These are phyloP conservation scores for Cydia strobilella DNA, from an alignment of 1,140 invertebrate species.

Conservation along the genomic window DNA sequence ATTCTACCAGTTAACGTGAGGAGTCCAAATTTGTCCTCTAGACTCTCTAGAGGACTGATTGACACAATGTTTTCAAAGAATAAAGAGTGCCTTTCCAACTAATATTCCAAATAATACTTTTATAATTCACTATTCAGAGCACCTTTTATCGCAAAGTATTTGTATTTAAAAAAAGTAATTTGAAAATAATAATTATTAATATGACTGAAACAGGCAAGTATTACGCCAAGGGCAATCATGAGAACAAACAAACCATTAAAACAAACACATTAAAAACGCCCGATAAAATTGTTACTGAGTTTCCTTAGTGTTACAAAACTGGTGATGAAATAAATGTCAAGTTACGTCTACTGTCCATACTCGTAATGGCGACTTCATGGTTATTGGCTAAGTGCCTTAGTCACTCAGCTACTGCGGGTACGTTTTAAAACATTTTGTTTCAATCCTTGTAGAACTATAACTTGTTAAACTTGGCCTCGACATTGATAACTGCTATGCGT, in stretches of 20 bases:
- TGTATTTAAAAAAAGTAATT: no score
- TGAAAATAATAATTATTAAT: no score
- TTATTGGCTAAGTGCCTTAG: slow-evolving; percentile 16
- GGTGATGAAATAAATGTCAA: slow-evolving; percentile 11
- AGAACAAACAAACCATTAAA: slow-evolving; percentile 12
- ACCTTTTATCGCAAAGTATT: no score
- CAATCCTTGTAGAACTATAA: neutral
- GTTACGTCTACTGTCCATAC: slow-evolving; percentile 2
- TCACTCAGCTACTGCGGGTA: neutral
- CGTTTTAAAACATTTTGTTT: neutral
- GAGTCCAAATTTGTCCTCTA: no score
- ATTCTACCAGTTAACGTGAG: no score
- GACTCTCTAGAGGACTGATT: no score
- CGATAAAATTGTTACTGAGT: neutral
- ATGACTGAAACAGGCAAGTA: neutral
- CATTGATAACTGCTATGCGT: neutral
- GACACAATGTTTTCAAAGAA: no score
- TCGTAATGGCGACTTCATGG: slow-evolving; percentile 12
- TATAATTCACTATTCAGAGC: no score
- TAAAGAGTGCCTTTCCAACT: no score
- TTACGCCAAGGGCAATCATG: neutral
- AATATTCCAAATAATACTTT: no score
- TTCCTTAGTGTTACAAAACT: neutral
- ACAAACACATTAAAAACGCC: neutral
- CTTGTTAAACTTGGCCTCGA: neutral